These are phyloP conservation scores for Macquaria ambigua DNA, from an alignment of 2,113 vertebrate species.

Conservation along the genomic window DNA sequence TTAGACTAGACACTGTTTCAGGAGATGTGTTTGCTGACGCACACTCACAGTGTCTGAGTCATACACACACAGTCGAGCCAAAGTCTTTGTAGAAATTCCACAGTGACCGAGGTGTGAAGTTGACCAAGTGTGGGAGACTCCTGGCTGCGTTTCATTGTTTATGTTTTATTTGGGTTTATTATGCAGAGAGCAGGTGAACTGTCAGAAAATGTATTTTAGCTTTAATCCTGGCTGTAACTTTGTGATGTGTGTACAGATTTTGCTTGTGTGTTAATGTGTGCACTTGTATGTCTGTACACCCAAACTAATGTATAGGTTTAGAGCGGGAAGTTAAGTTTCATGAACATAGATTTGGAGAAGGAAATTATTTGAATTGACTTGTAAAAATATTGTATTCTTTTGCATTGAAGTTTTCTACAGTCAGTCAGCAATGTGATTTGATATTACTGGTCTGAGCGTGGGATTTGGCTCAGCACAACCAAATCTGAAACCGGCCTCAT, in stretches of 20 bases:
- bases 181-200: conserved; percentile 9
- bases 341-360: background rate
- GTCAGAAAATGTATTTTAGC: background rate
- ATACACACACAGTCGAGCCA: conserved; percentile 36
- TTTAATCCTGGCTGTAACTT: background rate
- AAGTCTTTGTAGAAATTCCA: conserved; percentile 32
- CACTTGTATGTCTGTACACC: background rate
- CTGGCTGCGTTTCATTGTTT: conserved; percentile 24
- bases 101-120: conserved; percentile 26
- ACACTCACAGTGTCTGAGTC: conserved; percentile 68
- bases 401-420: too few relatives aligned
- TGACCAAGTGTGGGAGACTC: conserved; percentile 44
- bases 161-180: conserved; percentile 4
- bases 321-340: background rate
- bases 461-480: background rate
- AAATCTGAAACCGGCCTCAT: background rate
- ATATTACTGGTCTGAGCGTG: background rate
- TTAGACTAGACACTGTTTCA: conserved; percentile 59
- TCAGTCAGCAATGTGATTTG: background rate
- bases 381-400: too few relatives aligned
- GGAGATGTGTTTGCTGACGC: conserved; percentile 71
- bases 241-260: background rate
- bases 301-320: background rate
- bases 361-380: background rate
- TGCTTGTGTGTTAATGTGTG: background rate